Conservation (phyloP, 2,797 vertebrate species). For the Rhinoraja longicauda region DNA sequence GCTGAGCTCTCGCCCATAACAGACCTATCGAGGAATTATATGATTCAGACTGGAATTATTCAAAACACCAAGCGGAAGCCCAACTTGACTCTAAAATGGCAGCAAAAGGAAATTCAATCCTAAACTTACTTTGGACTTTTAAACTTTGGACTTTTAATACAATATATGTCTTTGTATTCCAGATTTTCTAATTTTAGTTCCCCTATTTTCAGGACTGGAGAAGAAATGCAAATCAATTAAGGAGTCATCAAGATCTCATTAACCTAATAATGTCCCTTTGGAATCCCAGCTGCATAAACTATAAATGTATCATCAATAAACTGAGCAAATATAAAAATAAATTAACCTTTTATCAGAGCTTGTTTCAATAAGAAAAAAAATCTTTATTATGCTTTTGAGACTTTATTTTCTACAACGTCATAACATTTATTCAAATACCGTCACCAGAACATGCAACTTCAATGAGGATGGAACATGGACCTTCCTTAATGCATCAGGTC, state of each 20-base stretch:
- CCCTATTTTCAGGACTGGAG: not conserved
- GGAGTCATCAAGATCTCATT: conserved; percentile 26
- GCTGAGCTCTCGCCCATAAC: not conserved
- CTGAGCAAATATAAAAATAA: not conserved
- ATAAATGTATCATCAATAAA: not conserved
- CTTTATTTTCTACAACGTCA: not conserved
- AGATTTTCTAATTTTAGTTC: not conserved
- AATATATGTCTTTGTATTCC: not conserved
- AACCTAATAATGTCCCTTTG: conserved; percentile 8
- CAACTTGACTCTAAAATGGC: not conserved
- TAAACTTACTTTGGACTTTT: not conserved
- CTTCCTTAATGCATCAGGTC: not conserved
- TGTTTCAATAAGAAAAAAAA: not conserved
- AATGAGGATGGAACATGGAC: not conserved
- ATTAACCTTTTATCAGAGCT: not conserved
- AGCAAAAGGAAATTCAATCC: not conserved
- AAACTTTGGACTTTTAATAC: too few relatives aligned
- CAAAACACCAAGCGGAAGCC: not conserved
- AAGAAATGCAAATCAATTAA: conserved; percentile 23
- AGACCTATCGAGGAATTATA: not conserved
- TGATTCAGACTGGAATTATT: not conserved
- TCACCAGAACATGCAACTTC: not conserved
- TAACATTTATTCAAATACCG: not conserved
- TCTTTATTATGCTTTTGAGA: not conserved
- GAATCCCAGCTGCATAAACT: conserved; percentile 2